phyloP scores from a whole-genome alignment of 2,797 vertebrate genomes.

The Tiaroga cobitis region DNA sequence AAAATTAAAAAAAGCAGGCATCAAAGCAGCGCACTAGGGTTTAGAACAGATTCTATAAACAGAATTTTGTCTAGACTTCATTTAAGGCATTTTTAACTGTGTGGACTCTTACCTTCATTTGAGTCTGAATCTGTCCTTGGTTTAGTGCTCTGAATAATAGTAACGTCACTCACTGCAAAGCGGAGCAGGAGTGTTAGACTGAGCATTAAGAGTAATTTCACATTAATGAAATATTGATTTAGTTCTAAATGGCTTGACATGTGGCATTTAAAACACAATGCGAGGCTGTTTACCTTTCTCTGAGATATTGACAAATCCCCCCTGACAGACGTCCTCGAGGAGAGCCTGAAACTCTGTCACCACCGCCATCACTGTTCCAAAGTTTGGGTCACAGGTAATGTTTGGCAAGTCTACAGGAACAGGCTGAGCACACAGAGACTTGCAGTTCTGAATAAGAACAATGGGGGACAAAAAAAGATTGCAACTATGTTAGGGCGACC shows the following conservation, averaged over 20 bases:
- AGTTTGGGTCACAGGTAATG: constrained; percentile 62
- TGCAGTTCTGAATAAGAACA: constrained; percentile 68
- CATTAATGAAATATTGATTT: not conserved
- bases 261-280: not conserved
- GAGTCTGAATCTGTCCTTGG: constrained; percentile 56
- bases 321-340: constrained; percentile 78
- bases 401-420: constrained; percentile 61
- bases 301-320: constrained; percentile 76
- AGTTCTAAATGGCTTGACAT: not conserved
- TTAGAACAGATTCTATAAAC: not conserved
- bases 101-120: constrained; percentile 61
- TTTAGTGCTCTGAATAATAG: constrained; percentile 63
- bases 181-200: constrained; percentile 5
- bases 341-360: constrained; percentile 76
- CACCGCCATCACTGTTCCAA: constrained; percentile 69
- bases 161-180: constrained; percentile 72
- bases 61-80: not conserved
- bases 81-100: not conserved
- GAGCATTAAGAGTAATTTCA: not conserved
- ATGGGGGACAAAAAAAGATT: not conserved
- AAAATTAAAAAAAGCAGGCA: too few species aligned
- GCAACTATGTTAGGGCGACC: not conserved
- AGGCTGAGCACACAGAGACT: constrained; percentile 67
- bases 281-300: constrained; percentile 70
- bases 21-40: not conserved